phyloP scores from a whole-genome alignment of 2,113 vertebrate species.

The Naja naja region DNA sequence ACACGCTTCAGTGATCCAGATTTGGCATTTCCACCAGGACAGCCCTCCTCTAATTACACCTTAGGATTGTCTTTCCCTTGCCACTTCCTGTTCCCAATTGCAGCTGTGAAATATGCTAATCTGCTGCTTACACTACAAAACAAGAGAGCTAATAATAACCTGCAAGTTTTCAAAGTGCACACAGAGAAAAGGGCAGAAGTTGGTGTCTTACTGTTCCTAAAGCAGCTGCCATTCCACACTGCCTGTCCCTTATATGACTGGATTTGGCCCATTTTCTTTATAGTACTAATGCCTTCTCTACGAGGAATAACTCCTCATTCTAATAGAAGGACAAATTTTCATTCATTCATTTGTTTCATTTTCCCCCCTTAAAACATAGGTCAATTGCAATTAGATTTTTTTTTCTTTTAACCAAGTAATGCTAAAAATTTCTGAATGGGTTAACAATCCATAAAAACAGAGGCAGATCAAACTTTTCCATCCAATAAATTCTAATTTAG shows the following conservation, averaged over 20 bases:
- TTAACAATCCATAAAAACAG: background rate
- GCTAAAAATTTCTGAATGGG: background rate
- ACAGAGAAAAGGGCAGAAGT: background rate
- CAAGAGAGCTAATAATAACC: conserved; percentile 46
- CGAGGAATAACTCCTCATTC: background rate
- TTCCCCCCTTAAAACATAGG: background rate
- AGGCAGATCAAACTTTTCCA: background rate
- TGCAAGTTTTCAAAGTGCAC: background rate
- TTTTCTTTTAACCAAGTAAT: background rate
- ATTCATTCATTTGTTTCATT: background rate
- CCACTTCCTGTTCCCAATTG: conserved; percentile 53
- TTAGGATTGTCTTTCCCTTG: conserved; percentile 60
- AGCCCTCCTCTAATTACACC: conserved; percentile 57
- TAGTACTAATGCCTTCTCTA: background rate
- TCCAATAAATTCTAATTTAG: background rate
- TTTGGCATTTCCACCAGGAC: conserved; percentile 54
- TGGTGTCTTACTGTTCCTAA: background rate
- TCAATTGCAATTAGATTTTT: background rate
- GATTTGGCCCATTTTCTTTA: background rate
- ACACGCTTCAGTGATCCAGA: conserved; percentile 44
- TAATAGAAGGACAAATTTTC: background rate
- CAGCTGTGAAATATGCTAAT: conserved; percentile 59
- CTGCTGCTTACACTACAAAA: conserved; percentile 11
- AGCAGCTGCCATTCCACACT: background rate
- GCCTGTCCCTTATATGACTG: background rate